These are phyloP conservation scores for Danionella dracula DNA, from an alignment of 2,797 vertebrate species.

Conservation along the genomic window DNA sequence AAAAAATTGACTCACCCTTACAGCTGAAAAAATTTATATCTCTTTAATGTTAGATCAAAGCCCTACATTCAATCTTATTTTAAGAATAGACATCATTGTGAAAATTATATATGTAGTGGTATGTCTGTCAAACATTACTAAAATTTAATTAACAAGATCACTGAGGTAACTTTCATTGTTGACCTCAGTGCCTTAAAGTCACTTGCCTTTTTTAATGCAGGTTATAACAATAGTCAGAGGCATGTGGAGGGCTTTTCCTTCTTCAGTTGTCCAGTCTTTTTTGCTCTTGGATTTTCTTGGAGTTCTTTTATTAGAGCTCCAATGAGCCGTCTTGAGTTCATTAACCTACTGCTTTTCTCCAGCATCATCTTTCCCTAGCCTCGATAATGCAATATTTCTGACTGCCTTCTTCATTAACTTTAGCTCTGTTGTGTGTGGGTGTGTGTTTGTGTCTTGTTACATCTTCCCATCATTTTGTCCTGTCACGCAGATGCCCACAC, in stretches of 20 bases:
- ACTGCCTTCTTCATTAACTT: constrained; percentile 42
- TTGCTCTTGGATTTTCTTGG: constrained; percentile 26
- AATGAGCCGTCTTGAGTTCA: constrained; percentile 43
- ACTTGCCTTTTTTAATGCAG: neutral
- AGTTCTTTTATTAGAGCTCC: constrained; percentile 38
- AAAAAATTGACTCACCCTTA: too few relatives aligned
- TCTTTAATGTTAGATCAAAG: too few relatives aligned
- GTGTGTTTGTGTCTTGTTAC: constrained; percentile 36
- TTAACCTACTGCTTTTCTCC: constrained; percentile 43
- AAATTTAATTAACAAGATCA: too few relatives aligned
- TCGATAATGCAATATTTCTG: constrained; percentile 38
- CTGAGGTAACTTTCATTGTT: too few relatives aligned
- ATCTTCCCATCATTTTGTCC: constrained; percentile 28
- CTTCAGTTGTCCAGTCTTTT: constrained; percentile 8
- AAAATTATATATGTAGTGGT: too few relatives aligned
- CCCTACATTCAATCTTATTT: too few relatives aligned
- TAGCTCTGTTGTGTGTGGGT: constrained; percentile 21
- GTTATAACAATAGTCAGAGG: constrained; percentile 22
- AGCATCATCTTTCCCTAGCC: constrained; percentile 28
- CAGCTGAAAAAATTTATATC: too few relatives aligned
- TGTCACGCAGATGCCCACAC: constrained; percentile 11
- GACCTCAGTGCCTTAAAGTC: too few relatives aligned
- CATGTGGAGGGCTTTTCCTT: constrained; percentile 18
- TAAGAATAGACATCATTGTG: too few relatives aligned
- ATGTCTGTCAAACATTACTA: too few relatives aligned